Percentiles rank a stretch among this genome's conserved stretches.
These are phyloP conservation scores for Aleadryas rufinucha DNA, from an alignment of 2,113 vertebrate species.

Conservation along the genomic window DNA sequence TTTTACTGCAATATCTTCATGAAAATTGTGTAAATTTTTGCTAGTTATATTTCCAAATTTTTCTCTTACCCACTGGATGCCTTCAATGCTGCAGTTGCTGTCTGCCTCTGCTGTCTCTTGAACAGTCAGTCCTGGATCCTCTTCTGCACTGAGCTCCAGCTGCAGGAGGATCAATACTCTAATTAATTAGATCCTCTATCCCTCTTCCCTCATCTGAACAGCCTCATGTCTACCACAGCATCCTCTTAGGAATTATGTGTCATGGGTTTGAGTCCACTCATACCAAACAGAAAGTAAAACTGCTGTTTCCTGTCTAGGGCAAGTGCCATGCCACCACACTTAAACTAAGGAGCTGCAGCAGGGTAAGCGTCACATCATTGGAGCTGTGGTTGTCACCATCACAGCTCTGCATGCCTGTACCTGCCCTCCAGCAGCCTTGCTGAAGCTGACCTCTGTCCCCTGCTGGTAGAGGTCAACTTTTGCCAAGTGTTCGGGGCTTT, in stretches of 20 bases:
- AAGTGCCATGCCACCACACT: not conserved
- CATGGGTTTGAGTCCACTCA: not conserved
- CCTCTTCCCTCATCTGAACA: not conserved
- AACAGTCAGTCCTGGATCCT: not conserved
- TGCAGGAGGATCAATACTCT: not conserved
- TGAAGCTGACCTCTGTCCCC: not conserved
- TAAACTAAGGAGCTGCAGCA: not conserved
- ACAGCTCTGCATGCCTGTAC: not conserved
- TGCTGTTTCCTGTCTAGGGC: not conserved
- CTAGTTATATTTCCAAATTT: not conserved
- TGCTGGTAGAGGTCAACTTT: not conserved
- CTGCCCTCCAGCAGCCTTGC: not conserved
- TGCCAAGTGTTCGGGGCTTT: not conserved
- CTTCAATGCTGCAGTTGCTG: not conserved
- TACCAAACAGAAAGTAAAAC: not conserved
- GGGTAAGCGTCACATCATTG: accelerated
- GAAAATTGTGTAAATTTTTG: not conserved
- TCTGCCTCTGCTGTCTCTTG: not conserved
- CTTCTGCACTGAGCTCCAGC: not conserved
- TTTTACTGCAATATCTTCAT: not conserved
- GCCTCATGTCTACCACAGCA: too few species aligned
- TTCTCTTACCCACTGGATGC: not conserved
- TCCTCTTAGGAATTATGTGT: not conserved
- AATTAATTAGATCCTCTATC: not conserved
- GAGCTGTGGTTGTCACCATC: not conserved